Evolutionary conservation across 2,797 vertebrate species (phyloP), one percentile per base, ranked within the genome.

Genomic region (Danio aesculapii): DNA sequence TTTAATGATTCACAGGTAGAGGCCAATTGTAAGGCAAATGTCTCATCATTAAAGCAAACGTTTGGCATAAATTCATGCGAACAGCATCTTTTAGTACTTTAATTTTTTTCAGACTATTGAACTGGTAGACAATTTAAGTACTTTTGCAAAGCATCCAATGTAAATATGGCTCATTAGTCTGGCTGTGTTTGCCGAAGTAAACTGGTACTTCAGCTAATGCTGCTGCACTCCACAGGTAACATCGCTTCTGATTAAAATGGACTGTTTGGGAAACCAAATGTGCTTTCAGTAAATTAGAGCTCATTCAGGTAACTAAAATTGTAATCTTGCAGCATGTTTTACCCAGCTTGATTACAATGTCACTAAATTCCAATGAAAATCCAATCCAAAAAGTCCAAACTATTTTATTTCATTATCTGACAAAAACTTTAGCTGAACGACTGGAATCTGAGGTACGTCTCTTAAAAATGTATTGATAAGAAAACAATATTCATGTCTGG

Each of bases 121-220:
- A 49, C 49, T 61, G 30, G 8, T 78, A 1, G 46, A 50, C 44
- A 61, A 30, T 49, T 49, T 49, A 11, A 78, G 55, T 41, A 69
- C 55, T 78, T 69, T 61, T 70, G 16, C 21, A 39, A 70, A 69
- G 46, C 30, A 16, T 68, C 8, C 21, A 49, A 61, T 61, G 46
- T 43, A 69, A 63, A 71, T 71, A 71, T 16, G 47, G 13, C 67
- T 79, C 58, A 72, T 72, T 79, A 79, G 58, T 49, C 47, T 63
- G 46, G 61, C 44, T 79, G 19, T 30, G 43, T 79, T 79, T 30
- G 30, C 30, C 30, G 30, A 78, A 53, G 43, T 69, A 61, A 79
- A 77, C 53, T 79, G 55, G 21, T 79, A 43, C 21, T 69, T 70
- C 4, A 70, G 66, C 63, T 77, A 49, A 77, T 77, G 63, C 57